A percentile compares a stretch with the other conserved stretches of the same genome.
phyloP scores from a whole-genome alignment of 2,113 vertebrate species.

The Daphoenositta chrysoptera region DNA sequence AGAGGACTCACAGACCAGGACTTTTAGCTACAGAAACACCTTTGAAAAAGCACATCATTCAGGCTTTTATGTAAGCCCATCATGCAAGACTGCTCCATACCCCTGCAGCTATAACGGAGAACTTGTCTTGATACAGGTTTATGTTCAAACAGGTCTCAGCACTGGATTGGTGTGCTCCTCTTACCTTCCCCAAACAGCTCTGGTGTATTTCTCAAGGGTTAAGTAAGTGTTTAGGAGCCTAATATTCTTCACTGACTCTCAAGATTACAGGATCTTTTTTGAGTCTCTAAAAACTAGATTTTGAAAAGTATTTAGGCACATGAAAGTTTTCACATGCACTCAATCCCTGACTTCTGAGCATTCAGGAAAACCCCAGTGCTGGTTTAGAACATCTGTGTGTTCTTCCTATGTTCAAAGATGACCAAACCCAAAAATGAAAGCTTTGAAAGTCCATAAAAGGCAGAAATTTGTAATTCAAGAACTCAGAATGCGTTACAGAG shows the following conservation, averaged over 20 bases:
- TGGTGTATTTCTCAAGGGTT: not conserved
- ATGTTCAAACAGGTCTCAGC: not conserved
- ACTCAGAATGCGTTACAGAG: not conserved
- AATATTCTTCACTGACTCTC: not conserved
- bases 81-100: not conserved
- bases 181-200: not conserved
- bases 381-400: not conserved
- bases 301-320: not conserved
- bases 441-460: not conserved
- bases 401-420: not conserved
- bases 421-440: not conserved
- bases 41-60: not conserved
- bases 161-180: not conserved
- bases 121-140: not conserved
- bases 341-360: not conserved
- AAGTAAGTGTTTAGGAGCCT: not conserved
- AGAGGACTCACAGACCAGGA: not conserved
- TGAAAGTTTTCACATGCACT: not conserved
- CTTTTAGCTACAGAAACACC: not conserved
- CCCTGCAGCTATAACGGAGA: not conserved
- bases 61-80: not conserved
- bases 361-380: not conserved
- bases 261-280: not conserved
- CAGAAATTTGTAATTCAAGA: not conserved
- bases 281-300: not conserved